Evolutionary conservation across 2,797 vertebrate species (phyloP).

Genomic region (Centroberyx gerrardi): DNA sequence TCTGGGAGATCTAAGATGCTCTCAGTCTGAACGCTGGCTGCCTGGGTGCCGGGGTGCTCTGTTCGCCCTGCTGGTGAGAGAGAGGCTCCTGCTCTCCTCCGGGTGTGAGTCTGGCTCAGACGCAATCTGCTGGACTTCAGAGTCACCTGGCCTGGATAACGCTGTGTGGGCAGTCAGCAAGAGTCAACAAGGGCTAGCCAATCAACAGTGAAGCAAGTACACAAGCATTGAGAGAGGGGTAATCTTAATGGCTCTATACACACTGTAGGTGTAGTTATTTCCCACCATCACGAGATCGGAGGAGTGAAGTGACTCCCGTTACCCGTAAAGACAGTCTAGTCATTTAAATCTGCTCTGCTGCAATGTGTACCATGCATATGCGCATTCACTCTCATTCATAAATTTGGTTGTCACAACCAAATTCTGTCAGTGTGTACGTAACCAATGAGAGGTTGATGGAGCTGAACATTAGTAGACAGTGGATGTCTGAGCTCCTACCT

Average conservation of each 20-base stretch:
- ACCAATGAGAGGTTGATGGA: neutral
- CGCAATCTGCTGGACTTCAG: constrained; percentile 93
- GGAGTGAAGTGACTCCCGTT: too few species aligned
- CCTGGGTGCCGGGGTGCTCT: constrained; percentile 82
- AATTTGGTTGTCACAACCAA: too few species aligned
- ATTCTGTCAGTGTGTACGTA: too few species aligned
- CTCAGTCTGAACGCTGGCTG: constrained; percentile 85
- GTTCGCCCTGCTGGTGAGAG: constrained; percentile 25
- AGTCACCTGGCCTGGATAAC: constrained; percentile 95
- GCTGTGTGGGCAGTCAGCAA: constrained; percentile 76
- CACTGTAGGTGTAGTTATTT: too few species aligned
- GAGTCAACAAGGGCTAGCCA: neutral
- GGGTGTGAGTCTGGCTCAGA: constrained; percentile 82
- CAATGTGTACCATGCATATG: too few species aligned
- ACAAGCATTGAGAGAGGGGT: neutral
- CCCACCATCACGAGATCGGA: too few species aligned
- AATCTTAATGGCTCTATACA: too few species aligned
- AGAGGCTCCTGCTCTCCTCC: constrained; percentile 81
- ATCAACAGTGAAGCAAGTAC: neutral
- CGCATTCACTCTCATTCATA: too few species aligned
- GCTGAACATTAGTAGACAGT: neutral
- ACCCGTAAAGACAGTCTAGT: too few species aligned
- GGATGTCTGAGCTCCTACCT: constrained; percentile 82
- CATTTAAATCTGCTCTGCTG: too few species aligned
- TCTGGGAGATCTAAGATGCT: constrained; percentile 75